Conservation (phyloP, 2,113 vertebrate species). For the Dunckerocampus dactyliophorus region DNA sequence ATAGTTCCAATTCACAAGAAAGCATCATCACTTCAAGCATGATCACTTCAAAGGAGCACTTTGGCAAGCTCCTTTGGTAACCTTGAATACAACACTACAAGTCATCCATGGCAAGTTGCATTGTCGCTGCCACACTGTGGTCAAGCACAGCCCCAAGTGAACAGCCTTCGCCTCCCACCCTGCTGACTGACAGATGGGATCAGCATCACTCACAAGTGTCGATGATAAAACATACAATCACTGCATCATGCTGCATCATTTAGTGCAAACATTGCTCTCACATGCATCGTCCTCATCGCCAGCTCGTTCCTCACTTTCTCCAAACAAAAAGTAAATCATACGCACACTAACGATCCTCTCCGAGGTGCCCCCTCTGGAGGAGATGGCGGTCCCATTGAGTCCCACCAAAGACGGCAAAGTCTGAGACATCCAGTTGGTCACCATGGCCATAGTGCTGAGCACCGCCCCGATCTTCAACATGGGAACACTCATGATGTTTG, state of each 20-base stretch:
- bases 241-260: conserved; percentile 7
- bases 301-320: neutral
- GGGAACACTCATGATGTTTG: conserved; percentile 78
- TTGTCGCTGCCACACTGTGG: conserved; percentile 20
- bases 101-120: conserved; percentile 1
- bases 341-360: conserved; percentile 87
- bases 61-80: neutral
- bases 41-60: no score
- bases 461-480: conserved; percentile 87
- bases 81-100: neutral
- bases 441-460: conserved; percentile 92
- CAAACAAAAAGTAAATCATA: conserved; percentile 43
- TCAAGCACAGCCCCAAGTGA: conserved; percentile 29
- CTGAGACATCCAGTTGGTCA: conserved; percentile 92
- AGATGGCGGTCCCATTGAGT: conserved; percentile 82
- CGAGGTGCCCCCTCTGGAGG: conserved; percentile 83
- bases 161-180: conserved; percentile 30
- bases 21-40: no score
- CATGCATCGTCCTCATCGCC: conserved; percentile 22
- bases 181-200: conserved; percentile 60
- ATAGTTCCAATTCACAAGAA: no score
- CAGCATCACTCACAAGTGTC: conserved; percentile 44
- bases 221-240: conserved; percentile 42
- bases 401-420: conserved; percentile 85
- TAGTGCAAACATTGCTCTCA: conserved; percentile 23